Evolutionary conservation across 2,888 invertebrate genomes (phyloP).

Genomic region (Acrobasis consociella): DNA sequence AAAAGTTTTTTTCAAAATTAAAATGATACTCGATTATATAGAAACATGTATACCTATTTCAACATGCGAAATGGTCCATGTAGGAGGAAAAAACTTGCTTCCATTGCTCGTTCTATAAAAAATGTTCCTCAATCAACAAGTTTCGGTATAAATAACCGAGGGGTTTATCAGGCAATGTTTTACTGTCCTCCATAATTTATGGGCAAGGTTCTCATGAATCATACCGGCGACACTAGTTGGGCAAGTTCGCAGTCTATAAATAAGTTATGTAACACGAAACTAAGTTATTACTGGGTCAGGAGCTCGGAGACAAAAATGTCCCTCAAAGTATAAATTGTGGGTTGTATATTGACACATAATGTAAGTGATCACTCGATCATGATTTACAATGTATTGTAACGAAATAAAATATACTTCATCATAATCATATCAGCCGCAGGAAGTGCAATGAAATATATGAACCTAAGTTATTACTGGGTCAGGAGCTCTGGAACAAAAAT

Average conservation of each 20-base stretch:
- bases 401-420: too few species aligned
- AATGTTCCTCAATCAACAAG: neutral
- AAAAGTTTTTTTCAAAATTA: too few species aligned
- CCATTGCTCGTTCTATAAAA: neutral
- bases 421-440: too few species aligned
- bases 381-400: too few species aligned
- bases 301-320: neutral
- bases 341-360: neutral
- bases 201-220: conserved; percentile 27
- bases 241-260: conserved; percentile 19
- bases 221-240: conserved; percentile 24
- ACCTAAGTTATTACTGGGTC: too few species aligned
- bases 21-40: too few species aligned
- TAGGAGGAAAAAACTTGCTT: too few species aligned
- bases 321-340: neutral
- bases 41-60: too few species aligned
- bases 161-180: conserved; percentile 16
- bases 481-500: too few species aligned
- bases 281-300: conserved; percentile 3
- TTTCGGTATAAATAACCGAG: neutral
- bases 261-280: conserved; percentile 22
- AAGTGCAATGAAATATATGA: too few species aligned
- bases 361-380: too few species aligned
- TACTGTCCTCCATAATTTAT: conserved; percentile 30
- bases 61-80: too few species aligned